Conservation (phyloP, 2,113 vertebrate species). For the Chamaetylas fuelleborni region DNA sequence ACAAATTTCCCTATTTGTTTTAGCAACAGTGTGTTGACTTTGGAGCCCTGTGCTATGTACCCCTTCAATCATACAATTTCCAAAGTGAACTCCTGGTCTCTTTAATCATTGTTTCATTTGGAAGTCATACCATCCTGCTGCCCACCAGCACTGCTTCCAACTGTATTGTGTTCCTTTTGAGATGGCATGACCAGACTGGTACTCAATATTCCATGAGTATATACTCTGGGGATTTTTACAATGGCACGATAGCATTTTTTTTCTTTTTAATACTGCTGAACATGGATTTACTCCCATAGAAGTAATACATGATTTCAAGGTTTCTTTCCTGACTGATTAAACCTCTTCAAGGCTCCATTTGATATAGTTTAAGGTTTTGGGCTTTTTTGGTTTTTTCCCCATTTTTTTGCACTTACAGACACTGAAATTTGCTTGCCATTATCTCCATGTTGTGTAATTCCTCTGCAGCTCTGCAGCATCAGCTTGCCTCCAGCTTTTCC, state of each 20-base stretch:
- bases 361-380: neutral
- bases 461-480: neutral
- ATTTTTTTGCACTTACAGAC: neutral
- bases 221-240: neutral
- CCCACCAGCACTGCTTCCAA: neutral
- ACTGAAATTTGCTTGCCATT: neutral
- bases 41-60: neutral
- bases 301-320: neutral
- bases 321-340: neutral
- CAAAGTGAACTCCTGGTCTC: neutral
- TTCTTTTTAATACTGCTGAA: neutral
- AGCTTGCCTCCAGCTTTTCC: neutral
- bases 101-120: neutral
- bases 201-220: neutral
- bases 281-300: neutral
- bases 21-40: neutral
- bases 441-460: neutral
- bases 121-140: neutral
- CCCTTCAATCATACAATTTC: neutral
- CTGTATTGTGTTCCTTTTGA: neutral
- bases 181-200: neutral
- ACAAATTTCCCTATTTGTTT: neutral
- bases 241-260: neutral
- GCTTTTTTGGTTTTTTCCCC: neutral
- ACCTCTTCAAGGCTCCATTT: neutral